Conservation (phyloP, 2,888 invertebrate species). For the Chalcosyrphus nemorum region DNA sequence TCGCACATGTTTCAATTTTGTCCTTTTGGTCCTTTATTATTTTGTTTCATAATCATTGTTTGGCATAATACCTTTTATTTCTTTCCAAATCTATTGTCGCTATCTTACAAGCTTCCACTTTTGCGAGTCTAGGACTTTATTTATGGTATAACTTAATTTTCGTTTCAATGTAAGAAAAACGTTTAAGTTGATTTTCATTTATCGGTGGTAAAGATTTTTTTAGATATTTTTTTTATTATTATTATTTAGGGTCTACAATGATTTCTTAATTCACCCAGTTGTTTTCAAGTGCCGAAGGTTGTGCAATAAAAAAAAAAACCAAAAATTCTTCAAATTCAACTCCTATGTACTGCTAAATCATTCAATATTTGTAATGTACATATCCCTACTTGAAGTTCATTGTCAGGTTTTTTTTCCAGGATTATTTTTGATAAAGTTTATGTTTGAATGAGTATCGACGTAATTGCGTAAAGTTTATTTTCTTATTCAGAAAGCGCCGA, state of each 20-base stretch:
- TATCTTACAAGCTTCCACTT: conserved; percentile 30
- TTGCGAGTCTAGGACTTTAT: background rate
- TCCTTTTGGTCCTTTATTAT: conserved; percentile 48
- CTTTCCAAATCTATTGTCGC: conserved; percentile 30
- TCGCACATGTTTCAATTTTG: conserved; percentile 66
- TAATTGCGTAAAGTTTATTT: conserved; percentile 6
- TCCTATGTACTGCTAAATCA: conserved; percentile 1
- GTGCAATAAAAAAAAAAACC: no score
- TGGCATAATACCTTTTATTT: conserved; percentile 51
- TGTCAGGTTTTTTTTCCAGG: background rate
- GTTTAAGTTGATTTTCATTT: background rate
- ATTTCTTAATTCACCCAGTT: background rate
- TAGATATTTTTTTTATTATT: background rate
- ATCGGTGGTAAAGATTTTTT: background rate
- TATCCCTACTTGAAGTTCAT: background rate
- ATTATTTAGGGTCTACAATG: background rate
- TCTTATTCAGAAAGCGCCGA: conserved; percentile 1
- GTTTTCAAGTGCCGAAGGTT: background rate
- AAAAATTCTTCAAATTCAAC: background rate
- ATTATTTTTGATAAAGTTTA: background rate
- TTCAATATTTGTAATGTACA: background rate
- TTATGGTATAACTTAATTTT: conserved; percentile 2
- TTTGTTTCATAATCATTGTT: conserved; percentile 42
- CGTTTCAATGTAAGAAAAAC: background rate
- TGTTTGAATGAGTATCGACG: background rate